A percentile compares a stretch with the other conserved stretches of the same genome.
Conservation (phyloP, 1,140 invertebrate genomes). For the Leucophenga varia region DNA sequence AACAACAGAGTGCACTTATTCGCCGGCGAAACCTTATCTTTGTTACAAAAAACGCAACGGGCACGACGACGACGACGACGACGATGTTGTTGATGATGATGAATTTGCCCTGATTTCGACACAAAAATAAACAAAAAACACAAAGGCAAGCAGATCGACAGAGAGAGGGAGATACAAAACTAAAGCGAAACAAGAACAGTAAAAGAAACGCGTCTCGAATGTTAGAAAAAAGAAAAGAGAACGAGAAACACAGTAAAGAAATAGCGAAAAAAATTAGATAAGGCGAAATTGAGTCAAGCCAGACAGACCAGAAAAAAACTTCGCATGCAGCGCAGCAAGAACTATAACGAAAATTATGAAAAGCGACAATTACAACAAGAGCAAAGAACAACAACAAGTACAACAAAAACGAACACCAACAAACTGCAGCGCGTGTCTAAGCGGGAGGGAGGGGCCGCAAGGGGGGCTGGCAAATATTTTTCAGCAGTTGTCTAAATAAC, state of each 20-base stretch:
- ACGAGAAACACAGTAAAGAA: slow-evolving; percentile 17
- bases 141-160: no score
- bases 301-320: slow-evolving; percentile 38
- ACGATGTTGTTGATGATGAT: slow-evolving; percentile 50
- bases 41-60: no score
- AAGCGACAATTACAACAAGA: slow-evolving; percentile 13
- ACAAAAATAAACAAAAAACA: no score
- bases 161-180: no score
- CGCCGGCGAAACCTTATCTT: slow-evolving; percentile 48
- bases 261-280: slow-evolving; percentile 44
- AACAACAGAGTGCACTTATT: slow-evolving; percentile 27
- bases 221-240: slow-evolving; percentile 10
- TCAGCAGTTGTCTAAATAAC: slow-evolving; percentile 51
- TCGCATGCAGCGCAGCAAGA: no score
- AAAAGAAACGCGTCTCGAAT: slow-evolving; percentile 13
- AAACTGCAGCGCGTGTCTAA: slow-evolving; percentile 42
- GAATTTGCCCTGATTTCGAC: slow-evolving; percentile 53
- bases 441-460: no score
- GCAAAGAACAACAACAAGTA: no score
- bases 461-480: slow-evolving; percentile 29
- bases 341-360: slow-evolving; percentile 30
- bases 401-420: no score
- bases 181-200: no score
- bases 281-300: slow-evolving; percentile 50
- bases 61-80: no score